Percentiles rank a stretch among this genome's conserved stretches.
Evolutionary conservation across 2,113 vertebrate species (phyloP).

Genomic region (Myodes glareolus): DNA sequence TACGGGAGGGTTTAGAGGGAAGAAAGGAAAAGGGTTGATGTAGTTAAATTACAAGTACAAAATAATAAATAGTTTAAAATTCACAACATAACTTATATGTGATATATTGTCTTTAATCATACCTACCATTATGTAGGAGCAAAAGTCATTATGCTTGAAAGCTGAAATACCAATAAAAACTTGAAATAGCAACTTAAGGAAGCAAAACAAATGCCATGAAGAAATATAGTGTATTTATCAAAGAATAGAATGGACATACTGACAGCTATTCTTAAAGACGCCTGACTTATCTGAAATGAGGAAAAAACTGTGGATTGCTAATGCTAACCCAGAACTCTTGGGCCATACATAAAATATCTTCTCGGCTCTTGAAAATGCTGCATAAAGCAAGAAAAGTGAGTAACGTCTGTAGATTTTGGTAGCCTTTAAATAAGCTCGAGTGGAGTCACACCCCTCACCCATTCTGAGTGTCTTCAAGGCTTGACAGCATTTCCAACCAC

Average conservation of each 20-base stretch:
- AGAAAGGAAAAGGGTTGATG: neutral
- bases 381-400: neutral
- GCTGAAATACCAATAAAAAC: neutral
- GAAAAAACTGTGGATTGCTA: neutral
- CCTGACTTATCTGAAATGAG: neutral
- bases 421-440: neutral
- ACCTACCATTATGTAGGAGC: no score
- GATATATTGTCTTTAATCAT: neutral
- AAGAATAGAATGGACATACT: neutral
- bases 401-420: neutral
- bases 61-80: neutral
- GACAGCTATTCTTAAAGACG: neutral
- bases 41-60: neutral
- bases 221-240: neutral
- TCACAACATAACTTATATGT: neutral
- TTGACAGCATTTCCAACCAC: neutral
- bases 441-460: neutral
- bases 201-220: neutral
- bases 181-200: neutral
- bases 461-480: neutral
- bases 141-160: neutral
- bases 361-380: neutral
- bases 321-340: neutral
- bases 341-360: neutral
- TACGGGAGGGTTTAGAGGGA: neutral